Conservation (phyloP, 1,140 invertebrate species). For the Lepidurus arcticus region DNA sequence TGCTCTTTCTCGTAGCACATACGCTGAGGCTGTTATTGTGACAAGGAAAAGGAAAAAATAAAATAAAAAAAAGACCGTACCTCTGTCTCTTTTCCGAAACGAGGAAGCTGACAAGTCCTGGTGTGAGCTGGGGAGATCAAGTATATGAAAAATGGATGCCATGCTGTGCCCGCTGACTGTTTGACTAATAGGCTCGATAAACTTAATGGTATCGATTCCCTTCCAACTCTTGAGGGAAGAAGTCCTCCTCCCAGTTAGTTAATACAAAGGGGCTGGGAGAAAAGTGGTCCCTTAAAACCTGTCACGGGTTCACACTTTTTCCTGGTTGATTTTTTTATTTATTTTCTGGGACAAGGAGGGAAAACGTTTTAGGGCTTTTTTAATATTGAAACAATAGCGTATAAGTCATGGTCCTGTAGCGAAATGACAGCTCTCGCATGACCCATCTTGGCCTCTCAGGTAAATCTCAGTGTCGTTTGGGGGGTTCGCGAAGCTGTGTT, state of each 20-base stretch:
- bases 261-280: neutral
- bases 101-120: conserved; percentile 20
- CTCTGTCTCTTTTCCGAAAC: neutral
- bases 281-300: neutral
- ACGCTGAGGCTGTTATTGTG: no score
- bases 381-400: neutral
- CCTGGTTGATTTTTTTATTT: neutral
- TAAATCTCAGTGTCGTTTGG: neutral
- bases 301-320: neutral
- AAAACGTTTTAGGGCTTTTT: no score
- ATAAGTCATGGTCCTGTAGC: neutral
- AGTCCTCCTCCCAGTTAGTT: neutral
- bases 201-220: conserved; percentile 4
- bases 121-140: conserved; percentile 14
- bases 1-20: no score
- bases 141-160: conserved; percentile 15
- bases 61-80: neutral
- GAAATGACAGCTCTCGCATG: neutral
- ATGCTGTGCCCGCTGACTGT: conserved; percentile 8
- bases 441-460: conserved; percentile 8
- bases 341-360: no score
- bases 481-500: no score
- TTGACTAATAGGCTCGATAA: conserved; percentile 19
- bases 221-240: no score
- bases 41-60: no score